These are phyloP conservation scores for Zapus hudsonius DNA, from an alignment of 2,113 vertebrate genomes.

Conservation along the genomic window DNA sequence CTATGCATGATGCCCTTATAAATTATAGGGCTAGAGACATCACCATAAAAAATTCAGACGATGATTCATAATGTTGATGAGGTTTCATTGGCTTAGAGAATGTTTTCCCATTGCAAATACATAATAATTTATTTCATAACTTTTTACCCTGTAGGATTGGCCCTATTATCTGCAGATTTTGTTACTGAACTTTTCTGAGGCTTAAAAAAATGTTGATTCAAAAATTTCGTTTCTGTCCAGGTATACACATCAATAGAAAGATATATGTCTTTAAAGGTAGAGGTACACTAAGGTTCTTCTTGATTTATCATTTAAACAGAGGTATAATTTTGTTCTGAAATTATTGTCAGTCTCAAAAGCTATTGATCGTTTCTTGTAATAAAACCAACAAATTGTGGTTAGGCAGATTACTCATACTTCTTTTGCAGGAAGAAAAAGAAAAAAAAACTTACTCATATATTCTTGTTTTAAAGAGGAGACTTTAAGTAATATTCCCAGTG, in stretches of 20 bases:
- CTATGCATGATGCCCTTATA: neutral
- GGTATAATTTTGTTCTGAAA: neutral
- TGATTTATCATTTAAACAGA: conserved; percentile 6
- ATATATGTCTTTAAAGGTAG: neutral
- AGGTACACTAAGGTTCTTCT: neutral
- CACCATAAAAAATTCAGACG: neutral
- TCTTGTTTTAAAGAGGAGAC: conserved; percentile 69
- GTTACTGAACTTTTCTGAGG: neutral
- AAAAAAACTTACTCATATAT: neutral
- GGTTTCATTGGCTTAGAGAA: neutral
- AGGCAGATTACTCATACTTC: conserved; percentile 27
- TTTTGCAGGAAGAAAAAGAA: conserved; percentile 39
- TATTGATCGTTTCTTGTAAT: conserved; percentile 1
- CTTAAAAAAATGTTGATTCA: neutral
- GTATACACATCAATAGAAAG: neutral
- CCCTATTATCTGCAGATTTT: neutral
- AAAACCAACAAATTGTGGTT: neutral
- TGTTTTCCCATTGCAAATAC: neutral
- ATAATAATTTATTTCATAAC: neutral
- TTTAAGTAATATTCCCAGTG: conserved; percentile 64
- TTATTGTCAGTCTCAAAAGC: neutral
- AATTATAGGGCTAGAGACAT: neutral
- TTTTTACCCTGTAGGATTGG: neutral
- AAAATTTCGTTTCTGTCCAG: neutral
- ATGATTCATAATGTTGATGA: neutral